Percentiles rank a stretch among this genome's conserved stretches.
These are phyloP conservation scores for Girardinichthys multiradiatus DNA, from an alignment of 2,113 vertebrate species.

Conservation along the genomic window DNA sequence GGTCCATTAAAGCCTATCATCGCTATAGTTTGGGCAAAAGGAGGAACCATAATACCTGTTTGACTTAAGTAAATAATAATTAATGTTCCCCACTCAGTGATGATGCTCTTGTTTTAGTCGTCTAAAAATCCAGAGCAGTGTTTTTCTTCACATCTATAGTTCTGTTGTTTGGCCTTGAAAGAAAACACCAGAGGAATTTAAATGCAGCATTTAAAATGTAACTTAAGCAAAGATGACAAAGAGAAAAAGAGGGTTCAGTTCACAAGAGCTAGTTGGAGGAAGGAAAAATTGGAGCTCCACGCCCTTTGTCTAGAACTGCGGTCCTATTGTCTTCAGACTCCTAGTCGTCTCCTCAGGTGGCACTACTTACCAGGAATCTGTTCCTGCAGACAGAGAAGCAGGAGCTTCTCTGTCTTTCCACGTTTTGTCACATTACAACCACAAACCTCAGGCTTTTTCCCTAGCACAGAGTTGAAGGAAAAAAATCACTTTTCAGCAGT, in stretches of 20 bases:
- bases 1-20: not conserved
- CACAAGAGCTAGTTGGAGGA: not conserved
- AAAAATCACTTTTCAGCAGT: no score
- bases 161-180: not conserved
- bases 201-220: slow-evolving; percentile 2
- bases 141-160: not conserved
- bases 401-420: not conserved
- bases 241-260: not conserved
- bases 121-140: not conserved
- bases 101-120: not conserved
- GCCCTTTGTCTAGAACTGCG: not conserved
- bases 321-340: not conserved
- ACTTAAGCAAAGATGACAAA: not conserved
- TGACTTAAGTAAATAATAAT: not conserved
- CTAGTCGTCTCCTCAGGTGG: not conserved
- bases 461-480: no score
- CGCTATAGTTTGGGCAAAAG: not conserved
- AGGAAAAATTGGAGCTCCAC: not conserved
- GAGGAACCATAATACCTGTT: no score
- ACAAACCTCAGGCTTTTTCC: not conserved
- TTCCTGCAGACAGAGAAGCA: no score
- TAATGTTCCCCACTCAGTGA: not conserved
- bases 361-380: not conserved
- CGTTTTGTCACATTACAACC: no score
- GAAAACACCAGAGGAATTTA: no score